These are phyloP conservation scores for Leptestheria dahalacensis DNA, from an alignment of 1,140 invertebrate genomes.

Conservation along the genomic window DNA sequence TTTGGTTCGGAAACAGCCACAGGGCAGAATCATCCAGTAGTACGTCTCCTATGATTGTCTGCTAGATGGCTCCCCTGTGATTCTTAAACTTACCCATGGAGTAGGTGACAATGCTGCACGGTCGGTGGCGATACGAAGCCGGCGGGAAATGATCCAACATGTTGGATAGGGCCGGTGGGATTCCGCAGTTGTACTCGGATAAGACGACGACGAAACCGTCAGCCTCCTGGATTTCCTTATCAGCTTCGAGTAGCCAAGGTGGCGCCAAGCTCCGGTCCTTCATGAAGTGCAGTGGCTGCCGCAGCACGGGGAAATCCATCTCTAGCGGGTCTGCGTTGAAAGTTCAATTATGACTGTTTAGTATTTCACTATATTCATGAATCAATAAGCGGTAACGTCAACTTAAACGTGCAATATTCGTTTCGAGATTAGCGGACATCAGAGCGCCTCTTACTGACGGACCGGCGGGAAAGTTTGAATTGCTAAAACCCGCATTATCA, in stretches of 20 bases:
- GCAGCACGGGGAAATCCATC: conserved; percentile 27
- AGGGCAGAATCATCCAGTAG: background rate
- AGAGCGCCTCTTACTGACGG: too few relatives aligned
- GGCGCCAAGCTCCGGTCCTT: conserved; percentile 25
- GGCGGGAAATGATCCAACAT: conserved; percentile 34
- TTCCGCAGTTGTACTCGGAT: conserved; percentile 32
- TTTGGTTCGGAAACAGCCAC: too few relatives aligned
- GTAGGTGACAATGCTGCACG: conserved; percentile 32
- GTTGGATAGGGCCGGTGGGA: conserved; percentile 32
- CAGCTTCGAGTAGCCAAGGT: conserved; percentile 25
- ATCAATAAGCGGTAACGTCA: too few relatives aligned
- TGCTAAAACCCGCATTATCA: too few relatives aligned
- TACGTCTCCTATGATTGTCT: background rate
- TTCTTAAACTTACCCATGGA: conserved; percentile 27
- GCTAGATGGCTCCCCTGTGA: too few relatives aligned
- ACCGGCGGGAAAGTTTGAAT: too few relatives aligned
- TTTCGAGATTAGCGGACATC: too few relatives aligned
- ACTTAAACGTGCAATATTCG: too few relatives aligned
- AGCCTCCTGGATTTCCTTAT: conserved; percentile 27
- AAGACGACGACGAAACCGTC: conserved; percentile 33
- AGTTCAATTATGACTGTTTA: too few relatives aligned
- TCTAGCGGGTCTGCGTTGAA: conserved; percentile 29
- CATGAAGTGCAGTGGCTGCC: conserved; percentile 28
- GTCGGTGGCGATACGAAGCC: conserved; percentile 28
- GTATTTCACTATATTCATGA: too few relatives aligned